Evolutionary conservation across 1,140 invertebrate genomes (phyloP), one percentile per base, ranked within the genome.

Genomic region (Neoseiulus cucumeris): DNA sequence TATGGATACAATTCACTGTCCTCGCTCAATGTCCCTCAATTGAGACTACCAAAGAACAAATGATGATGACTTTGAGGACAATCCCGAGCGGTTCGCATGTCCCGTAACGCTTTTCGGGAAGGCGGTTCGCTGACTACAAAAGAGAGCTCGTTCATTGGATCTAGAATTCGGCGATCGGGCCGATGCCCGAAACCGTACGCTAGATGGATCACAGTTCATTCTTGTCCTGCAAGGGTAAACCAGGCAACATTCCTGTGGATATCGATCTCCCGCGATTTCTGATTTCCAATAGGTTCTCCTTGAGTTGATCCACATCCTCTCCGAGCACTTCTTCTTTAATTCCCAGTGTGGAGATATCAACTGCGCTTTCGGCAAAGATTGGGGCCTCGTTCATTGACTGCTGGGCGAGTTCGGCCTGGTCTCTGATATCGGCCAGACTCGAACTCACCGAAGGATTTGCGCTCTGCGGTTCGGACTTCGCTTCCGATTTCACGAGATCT

Each of bases 281-380:
- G 22, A 59, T 59, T 25, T 59, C 51, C 22, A 33, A 25, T 2
- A 59, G 33, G 22, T 17, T 25, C 25, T 59, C 33, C 17, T 25
- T 59, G 17, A 33, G 25, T 59, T 59, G 25, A 17, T 59, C 51
- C 17, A 59, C 66, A n/a, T 65, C n/a, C 39, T 68, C 71, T 44
- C 71, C 67, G 18, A 72, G 47, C 64, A 74, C 70, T 28, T 71
- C 74, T 66, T 77, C 73, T 64, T 76, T 75, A 2, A 76, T 70
- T 2, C 71, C 71, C n/a, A 79, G 70, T 68, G 73, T 76, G 20
- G 74, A 71, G 6, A 78, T 75, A 74, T 87, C 87, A 0, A 91
- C 87, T n/a, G 87, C 85, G 72, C 87, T 91, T 71, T 93, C 91
- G 1, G 87, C 87, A 74, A 91, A 87, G 41, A 91, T 84, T 1